Percentiles rank a stretch among this genome's conserved stretches.
Conservation (phyloP, 2,888 invertebrate species). For the Timandra comae region DNA sequence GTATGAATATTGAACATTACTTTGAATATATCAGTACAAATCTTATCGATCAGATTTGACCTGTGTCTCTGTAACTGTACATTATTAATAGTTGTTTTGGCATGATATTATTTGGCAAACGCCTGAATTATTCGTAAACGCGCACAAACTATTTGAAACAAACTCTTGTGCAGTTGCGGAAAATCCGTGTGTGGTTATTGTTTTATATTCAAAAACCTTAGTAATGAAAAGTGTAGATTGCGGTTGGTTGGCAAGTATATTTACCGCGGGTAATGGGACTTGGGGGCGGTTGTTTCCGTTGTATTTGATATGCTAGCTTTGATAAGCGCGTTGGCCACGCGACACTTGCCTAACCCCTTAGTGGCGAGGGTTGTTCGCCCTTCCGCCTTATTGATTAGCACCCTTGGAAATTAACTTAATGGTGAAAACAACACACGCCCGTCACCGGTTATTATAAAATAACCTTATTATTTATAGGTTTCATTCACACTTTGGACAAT, state of each 20-base stretch:
- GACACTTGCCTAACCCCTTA: conserved; percentile 71
- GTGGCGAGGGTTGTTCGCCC: conserved; percentile 62
- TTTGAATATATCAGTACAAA: too few species aligned
- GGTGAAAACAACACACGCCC: conserved; percentile 44
- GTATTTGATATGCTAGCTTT: conserved; percentile 67
- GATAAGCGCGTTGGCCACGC: conserved; percentile 66
- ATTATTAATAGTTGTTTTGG: too few species aligned
- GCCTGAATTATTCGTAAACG: too few species aligned
- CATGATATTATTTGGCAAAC: too few species aligned
- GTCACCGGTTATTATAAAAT: conserved; percentile 25
- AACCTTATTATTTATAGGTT: conserved; percentile 16
- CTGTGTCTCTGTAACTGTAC: too few species aligned
- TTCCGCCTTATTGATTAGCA: conserved; percentile 72
- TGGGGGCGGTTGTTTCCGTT: conserved; percentile 52
- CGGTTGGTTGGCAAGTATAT: conserved; percentile 19
- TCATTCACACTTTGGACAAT: background rate
- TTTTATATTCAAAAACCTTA: conserved; percentile 16
- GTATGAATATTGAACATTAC: conserved; percentile 40
- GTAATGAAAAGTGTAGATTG: conserved; percentile 21
- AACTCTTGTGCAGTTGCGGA: too few species aligned
- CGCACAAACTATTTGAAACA: too few species aligned
- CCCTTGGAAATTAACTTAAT: conserved; percentile 53
- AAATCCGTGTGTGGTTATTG: conserved; percentile 8
- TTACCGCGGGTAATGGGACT: conserved; percentile 31
- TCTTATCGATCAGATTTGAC: too few species aligned